phyloP scores from a whole-genome alignment of 2,888 invertebrate species.

The Aphidoletes aphidimyza region DNA sequence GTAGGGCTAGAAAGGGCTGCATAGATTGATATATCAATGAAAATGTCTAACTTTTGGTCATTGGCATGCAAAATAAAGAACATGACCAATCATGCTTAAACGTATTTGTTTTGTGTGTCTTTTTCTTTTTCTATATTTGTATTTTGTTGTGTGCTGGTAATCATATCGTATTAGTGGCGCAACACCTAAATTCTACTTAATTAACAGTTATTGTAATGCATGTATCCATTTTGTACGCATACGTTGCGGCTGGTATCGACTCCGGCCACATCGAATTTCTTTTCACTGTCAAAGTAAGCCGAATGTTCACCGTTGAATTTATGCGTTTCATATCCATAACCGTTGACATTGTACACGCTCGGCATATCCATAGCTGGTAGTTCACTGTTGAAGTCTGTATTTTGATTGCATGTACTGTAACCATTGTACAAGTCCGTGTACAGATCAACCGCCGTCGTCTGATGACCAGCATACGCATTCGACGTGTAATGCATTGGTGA shows the following conservation, averaged over 20 bases:
- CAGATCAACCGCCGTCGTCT: slow-evolving; percentile 21
- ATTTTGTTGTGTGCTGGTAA: background rate
- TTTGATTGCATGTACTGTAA: background rate
- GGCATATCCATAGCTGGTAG: slow-evolving; percentile 18
- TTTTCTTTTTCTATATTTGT: background rate
- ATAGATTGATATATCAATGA: no score
- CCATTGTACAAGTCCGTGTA: slow-evolving; percentile 7
- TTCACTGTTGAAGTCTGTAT: background rate
- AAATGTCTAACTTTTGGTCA: no score
- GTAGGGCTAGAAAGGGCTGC: no score
- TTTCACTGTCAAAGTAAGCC: background rate
- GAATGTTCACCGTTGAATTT: slow-evolving; percentile 3
- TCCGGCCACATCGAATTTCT: background rate
- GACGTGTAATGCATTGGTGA: slow-evolving; percentile 20
- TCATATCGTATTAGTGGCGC: background rate
- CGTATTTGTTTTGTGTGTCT: no score
- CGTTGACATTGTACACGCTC: background rate
- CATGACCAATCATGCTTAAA: no score
- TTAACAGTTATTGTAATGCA: slow-evolving; percentile 11
- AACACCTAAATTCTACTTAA: background rate
- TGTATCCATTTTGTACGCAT: slow-evolving; percentile 25
- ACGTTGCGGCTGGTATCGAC: background rate
- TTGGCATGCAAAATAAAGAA: no score
- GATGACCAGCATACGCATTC: background rate
- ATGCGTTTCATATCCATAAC: slow-evolving; percentile 1